These are phyloP conservation scores for Sipha maydis DNA, from an alignment of 2,888 invertebrate species.

Conservation along the genomic window DNA sequence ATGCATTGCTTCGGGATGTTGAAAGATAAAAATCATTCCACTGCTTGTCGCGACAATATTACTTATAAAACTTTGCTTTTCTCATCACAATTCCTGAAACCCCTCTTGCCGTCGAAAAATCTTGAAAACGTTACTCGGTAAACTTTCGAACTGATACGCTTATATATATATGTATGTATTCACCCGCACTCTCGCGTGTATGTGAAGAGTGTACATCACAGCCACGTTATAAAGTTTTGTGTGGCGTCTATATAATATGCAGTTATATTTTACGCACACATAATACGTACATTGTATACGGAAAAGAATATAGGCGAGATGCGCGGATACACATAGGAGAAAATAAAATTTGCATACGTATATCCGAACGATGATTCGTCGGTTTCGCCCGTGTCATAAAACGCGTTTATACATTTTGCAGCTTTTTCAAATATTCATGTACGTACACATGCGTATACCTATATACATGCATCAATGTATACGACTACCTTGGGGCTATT, in stretches of 20 bases:
- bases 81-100: too few species aligned
- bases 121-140: too few species aligned
- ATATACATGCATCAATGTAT: conserved; percentile 15
- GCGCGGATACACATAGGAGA: too few species aligned
- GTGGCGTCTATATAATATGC: neutral
- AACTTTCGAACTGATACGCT: too few species aligned
- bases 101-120: too few species aligned
- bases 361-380: neutral
- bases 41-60: too few species aligned
- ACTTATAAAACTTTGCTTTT: too few species aligned
- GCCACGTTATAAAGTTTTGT: neutral
- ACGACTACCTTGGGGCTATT: conserved; percentile 43
- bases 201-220: too few species aligned
- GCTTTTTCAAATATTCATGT: conserved; percentile 44
- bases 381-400: conserved; percentile 22
- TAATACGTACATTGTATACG: neutral
- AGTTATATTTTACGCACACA: neutral
- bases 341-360: neutral
- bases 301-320: neutral
- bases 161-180: too few species aligned
- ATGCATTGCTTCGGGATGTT: too few species aligned
- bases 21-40: too few species aligned
- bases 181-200: too few species aligned
- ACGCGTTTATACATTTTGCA: conserved; percentile 9
- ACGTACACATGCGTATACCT: neutral